Percentiles rank a stretch among this genome's conserved stretches.
Conservation (phyloP, 2,797 vertebrate genomes). For the Pitangus sulphuratus region DNA sequence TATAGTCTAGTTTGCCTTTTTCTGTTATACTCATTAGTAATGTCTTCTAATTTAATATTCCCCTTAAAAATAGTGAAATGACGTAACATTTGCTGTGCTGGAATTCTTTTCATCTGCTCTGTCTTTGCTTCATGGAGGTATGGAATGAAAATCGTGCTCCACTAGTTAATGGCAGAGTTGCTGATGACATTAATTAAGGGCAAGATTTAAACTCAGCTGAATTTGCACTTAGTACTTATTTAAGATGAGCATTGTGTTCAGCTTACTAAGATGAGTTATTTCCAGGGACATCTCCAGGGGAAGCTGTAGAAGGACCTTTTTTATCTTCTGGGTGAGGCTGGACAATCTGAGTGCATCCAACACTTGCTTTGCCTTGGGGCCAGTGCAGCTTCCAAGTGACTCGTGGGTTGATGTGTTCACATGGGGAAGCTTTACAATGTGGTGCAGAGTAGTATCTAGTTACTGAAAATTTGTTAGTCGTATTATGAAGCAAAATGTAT, state of each 20-base stretch:
- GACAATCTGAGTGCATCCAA: background rate
- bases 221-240: background rate
- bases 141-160: background rate
- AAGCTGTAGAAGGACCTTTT: background rate
- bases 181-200: background rate
- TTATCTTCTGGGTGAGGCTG: background rate
- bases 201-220: background rate
- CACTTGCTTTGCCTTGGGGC: background rate
- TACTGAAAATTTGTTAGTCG: background rate
- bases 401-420: background rate
- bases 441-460: background rate
- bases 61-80: background rate
- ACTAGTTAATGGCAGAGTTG: background rate
- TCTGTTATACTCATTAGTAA: background rate
- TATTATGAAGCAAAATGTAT: background rate
- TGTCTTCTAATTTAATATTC: background rate
- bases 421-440: background rate
- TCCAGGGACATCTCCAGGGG: background rate
- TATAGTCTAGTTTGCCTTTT: background rate
- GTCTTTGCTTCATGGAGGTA: background rate
- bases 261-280: background rate
- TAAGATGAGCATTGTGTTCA: background rate
- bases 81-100: background rate
- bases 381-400: background rate
- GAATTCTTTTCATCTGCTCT: background rate